Base-by-base conservation (phyloP, 2,113 vertebrate genomes). In the Chionomys nivalis region DNA sequence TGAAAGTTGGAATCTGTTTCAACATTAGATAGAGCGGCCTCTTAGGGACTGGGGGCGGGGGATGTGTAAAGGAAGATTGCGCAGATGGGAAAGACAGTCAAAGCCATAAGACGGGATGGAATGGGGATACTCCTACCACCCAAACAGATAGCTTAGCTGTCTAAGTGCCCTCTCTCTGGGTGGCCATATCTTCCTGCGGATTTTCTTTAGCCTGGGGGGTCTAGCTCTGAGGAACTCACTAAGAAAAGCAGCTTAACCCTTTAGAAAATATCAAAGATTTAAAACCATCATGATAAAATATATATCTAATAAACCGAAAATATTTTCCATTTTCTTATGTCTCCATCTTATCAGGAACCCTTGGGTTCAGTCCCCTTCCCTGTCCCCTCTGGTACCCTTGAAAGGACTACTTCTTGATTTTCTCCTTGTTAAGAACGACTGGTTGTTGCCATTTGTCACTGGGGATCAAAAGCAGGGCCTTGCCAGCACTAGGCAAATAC, bases 1-100 rank as follows among this genome's bases (percentile, higher is more conserved):
- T 63, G 82, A 89, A 86, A 85, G 81, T 17, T 47, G 87, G 86
- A 36, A 39, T 88, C 96, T 63, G 49, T 86, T 94, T 88, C 73
- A 91, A 28, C 90, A 79, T 85, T 93, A 91, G 90, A 76, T 93
- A 91, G 90, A 79, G 70, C 68, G 94, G 89, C 93, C 89, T 76
- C 65, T 94, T 58, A 17, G 94, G 33, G 89, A 81, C n/a, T 58
- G 49, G 47, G 36, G 31, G 36, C 0, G 1, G 19, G 86, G 72
- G 58, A 58, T 58, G 58, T 58, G 36, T 44, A 33, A 33, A 36
- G n/a, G 58, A 77, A 87, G 94, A 81, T 86, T 12, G 49, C 63
- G 63, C 55, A 95, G 66, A 87, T n/a, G 65, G 85, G 44, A 85
- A 86, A 0, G 77, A 81, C 82, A 90, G 77, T 70, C 24, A 70